These are phyloP conservation scores for Crypturellus tataupa DNA, from an alignment of 2,797 vertebrate genomes.

Conservation along the genomic window DNA sequence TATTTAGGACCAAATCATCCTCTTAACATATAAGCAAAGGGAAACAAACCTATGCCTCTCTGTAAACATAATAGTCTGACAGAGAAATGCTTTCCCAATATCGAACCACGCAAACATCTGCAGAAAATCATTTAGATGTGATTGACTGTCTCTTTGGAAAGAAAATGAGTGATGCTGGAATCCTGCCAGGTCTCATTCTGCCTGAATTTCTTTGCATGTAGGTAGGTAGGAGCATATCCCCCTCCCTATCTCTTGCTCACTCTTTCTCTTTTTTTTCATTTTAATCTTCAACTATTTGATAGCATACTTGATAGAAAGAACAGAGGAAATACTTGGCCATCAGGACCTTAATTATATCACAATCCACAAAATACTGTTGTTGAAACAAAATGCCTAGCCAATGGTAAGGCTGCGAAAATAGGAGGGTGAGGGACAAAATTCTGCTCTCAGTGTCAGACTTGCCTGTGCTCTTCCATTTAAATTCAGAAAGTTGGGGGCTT, in stretches of 20 bases:
- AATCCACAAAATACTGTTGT: not conserved
- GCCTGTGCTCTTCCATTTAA: not conserved
- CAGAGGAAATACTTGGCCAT: not conserved
- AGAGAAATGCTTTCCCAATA: not conserved
- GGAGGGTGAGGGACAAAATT: not conserved
- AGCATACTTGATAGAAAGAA: not conserved
- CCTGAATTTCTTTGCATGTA: not conserved
- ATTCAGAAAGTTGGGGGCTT: not conserved
- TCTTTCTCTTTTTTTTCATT: not conserved
- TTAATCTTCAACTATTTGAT: not conserved
- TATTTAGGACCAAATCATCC: not conserved
- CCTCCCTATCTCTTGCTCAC: accelerated
- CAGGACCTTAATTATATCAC: not conserved
- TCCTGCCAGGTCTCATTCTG: not conserved
- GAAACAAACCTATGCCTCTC: not conserved
- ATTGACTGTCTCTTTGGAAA: not conserved
- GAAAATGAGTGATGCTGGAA: not conserved
- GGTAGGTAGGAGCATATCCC: not conserved
- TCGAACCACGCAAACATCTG: not conserved
- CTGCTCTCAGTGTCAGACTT: not conserved
- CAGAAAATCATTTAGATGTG: not conserved
- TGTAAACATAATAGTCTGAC: not conserved
- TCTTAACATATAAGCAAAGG: not conserved
- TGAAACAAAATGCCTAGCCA: not conserved
- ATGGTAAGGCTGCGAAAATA: not conserved